Evolutionary conservation across 2,888 invertebrate species (phyloP), one percentile per base, ranked within the genome.

Genomic region (Leucoma salicis): DNA sequence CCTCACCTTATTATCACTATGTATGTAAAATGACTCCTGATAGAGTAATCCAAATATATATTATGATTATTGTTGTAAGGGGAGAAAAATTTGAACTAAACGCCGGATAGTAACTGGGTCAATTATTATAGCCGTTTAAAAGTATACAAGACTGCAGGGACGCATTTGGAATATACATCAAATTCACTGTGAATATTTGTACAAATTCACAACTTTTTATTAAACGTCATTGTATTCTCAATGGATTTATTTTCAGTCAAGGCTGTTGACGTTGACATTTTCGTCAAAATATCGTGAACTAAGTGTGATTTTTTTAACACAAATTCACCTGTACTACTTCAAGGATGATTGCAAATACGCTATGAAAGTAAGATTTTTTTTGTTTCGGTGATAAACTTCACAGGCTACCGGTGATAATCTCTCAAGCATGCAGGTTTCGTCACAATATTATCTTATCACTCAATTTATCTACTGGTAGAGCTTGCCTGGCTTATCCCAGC

Each of bases 361-460:
- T 2, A 55, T 60, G 57, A 39, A 60, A 49, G 59, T 60, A 44
- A 36, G 11, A 8, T n/a, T 14, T n/a, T n/a, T n/a, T n/a, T n/a
- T n/a, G n/a, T n/a, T n/a, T n/a, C n/a, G n/a, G n/a, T n/a, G n/a
- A n/a, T n/a, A n/a, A n/a, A n/a, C n/a, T n/a, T n/a, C n/a, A n/a
- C n/a, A n/a, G n/a, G n/a, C n/a, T n/a, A n/a, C n/a, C n/a, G n/a
- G n/a, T n/a, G n/a, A n/a, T n/a, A n/a, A n/a, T n/a, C n/a, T n/a
- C n/a, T n/a, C n/a, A n/a, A n/a, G n/a, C n/a, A n/a, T n/a, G n/a
- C n/a, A n/a, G n/a, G n/a, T n/a, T n/a, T n/a, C n/a, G n/a, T n/a
- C n/a, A n/a, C n/a, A n/a, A n/a, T n/a, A n/a, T n/a, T n/a, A n/a
- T n/a, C n/a, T n/a, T n/a, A n/a, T n/a, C n/a, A n/a, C n/a, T n/a